Conservation (phyloP, 2,888 invertebrate genomes). For the Limenitis camilla region DNA sequence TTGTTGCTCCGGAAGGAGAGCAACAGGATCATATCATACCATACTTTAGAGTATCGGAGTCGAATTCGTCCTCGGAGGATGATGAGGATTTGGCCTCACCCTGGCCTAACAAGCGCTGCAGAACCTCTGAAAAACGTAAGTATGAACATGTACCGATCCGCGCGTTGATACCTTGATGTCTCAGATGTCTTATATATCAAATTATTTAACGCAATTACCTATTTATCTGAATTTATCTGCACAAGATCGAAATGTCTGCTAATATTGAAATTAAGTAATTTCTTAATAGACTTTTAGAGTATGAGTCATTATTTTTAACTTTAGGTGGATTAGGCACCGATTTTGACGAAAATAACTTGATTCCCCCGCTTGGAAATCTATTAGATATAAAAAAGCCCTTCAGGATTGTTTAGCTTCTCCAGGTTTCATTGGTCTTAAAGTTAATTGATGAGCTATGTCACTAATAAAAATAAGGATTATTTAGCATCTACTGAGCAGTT, state of each 20-base stretch:
- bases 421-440: neutral
- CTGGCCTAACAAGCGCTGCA: neutral
- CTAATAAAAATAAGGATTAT: constrained; percentile 1
- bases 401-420: neutral
- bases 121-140: neutral
- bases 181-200: neutral
- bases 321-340: neutral
- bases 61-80: neutral
- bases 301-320: neutral
- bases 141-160: too few relatives aligned
- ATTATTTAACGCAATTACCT: neutral
- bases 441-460: too few relatives aligned
- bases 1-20: neutral
- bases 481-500: neutral
- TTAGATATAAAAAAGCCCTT: neutral
- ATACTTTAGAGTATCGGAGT: too few relatives aligned
- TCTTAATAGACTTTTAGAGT: neutral
- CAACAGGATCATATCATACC: too few relatives aligned
- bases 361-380: neutral
- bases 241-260: neutral
- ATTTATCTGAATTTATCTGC: neutral
- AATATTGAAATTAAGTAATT: neutral
- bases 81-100: neutral
- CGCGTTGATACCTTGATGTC: neutral
- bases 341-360: neutral